Conservation (phyloP, 2,797 vertebrate species). For the Natrix natrix region DNA sequence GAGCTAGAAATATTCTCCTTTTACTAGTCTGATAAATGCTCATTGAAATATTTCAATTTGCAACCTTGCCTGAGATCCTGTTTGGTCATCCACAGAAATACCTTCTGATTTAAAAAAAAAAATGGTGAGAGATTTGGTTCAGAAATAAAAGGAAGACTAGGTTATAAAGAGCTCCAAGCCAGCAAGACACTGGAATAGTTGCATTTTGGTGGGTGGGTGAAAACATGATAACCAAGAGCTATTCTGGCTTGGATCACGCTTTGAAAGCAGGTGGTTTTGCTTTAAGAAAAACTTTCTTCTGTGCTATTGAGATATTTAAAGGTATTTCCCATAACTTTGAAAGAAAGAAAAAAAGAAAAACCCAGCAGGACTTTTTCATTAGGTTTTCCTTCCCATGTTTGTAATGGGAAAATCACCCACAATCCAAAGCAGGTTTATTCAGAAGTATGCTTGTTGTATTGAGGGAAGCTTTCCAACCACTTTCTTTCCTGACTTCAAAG, state of each 20-base stretch:
- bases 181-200: neutral
- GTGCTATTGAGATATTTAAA: conserved; percentile 30
- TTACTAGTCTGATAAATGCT: neutral
- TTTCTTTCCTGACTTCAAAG: neutral
- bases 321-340: conserved; percentile 38
- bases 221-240: conserved; percentile 35
- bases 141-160: conserved; percentile 9
- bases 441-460: neutral
- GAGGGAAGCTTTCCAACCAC: neutral
- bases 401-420: neutral
- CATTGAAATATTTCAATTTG: neutral
- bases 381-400: neutral
- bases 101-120: neutral
- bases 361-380: neutral
- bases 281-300: conserved; percentile 34
- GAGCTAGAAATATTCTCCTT: neutral
- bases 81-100: neutral
- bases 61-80: neutral
- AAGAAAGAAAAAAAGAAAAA: neutral
- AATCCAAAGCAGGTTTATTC: neutral
- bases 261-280: conserved; percentile 4
- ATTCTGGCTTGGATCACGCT: conserved; percentile 4
- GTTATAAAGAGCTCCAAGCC: neutral
- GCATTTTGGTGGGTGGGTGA: conserved; percentile 20
- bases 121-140: neutral